Conservation (phyloP, 2,113 vertebrate species). For the Gavialis gangeticus region DNA sequence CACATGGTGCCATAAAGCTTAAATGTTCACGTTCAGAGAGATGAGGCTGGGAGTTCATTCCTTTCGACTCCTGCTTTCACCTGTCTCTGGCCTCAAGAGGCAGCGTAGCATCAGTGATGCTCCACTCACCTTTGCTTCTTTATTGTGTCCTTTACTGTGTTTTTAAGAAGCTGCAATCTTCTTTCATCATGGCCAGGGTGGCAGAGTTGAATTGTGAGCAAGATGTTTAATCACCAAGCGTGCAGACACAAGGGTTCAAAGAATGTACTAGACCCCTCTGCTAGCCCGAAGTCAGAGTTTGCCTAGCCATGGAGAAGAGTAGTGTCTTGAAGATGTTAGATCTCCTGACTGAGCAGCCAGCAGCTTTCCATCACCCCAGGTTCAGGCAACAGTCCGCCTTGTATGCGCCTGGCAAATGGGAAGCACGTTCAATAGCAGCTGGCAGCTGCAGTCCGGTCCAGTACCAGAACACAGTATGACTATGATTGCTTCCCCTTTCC, state of each 20-base stretch:
- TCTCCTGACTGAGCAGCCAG: neutral
- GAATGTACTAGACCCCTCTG: neutral
- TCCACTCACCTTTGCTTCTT: neutral
- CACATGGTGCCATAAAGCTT: neutral
- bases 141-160: too few relatives aligned
- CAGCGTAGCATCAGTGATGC: neutral
- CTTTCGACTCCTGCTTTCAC: neutral
- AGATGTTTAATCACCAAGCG: neutral
- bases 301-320: neutral
- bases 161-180: neutral
- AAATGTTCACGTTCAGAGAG: neutral
- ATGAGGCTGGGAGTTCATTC: neutral
- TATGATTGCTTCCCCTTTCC: neutral
- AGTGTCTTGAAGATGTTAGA: neutral
- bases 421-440: neutral
- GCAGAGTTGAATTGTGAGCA: neutral
- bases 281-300: neutral
- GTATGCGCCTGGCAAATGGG: fast-evolving
- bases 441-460: neutral
- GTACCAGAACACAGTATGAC: neutral
- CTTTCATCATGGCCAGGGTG: neutral
- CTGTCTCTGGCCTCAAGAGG: neutral
- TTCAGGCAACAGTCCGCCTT: neutral
- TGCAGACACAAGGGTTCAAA: neutral
- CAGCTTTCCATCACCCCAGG: neutral